A percentile compares a stretch with the other conserved stretches of the same genome.
phyloP scores from a whole-genome alignment of 2,888 invertebrate genomes.

The Drosophila quasianomalipes region DNA sequence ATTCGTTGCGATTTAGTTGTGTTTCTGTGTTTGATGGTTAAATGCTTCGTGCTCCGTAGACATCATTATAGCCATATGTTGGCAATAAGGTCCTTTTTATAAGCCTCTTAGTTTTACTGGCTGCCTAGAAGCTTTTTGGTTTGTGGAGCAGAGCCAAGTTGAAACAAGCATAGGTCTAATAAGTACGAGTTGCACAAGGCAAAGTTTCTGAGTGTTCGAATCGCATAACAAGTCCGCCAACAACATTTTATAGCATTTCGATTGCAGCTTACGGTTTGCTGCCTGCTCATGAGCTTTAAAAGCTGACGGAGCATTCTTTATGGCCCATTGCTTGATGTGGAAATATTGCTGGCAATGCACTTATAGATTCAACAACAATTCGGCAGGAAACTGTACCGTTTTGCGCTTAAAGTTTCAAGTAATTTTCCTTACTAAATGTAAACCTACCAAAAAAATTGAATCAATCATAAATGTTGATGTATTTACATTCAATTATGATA shows the following conservation, averaged over 20 bases:
- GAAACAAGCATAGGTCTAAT: constrained; percentile 20
- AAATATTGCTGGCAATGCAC: constrained; percentile 40
- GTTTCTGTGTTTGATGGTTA: not conserved
- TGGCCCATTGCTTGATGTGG: constrained; percentile 57
- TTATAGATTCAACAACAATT: not conserved
- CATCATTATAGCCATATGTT: constrained; percentile 18
- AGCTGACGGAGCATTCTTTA: constrained; percentile 55
- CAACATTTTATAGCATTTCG: constrained; percentile 35
- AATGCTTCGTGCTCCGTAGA: not conserved
- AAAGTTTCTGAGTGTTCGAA: constrained; percentile 51
- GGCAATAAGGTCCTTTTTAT: constrained; percentile 8
- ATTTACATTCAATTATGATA: not conserved
- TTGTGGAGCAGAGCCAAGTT: constrained; percentile 40
- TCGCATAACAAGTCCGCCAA: constrained; percentile 2
- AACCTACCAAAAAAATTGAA: not conserved
- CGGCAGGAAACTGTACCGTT: not conserved
- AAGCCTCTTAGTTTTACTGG: constrained; percentile 3
- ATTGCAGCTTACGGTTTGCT: constrained; percentile 51
- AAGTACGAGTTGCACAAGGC: constrained; percentile 53
- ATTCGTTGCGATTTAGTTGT: constrained; percentile 7
- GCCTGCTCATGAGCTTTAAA: constrained; percentile 32
- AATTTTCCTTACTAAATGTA: too few species aligned
- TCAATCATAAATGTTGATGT: not conserved
- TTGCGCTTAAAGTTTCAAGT: not conserved
- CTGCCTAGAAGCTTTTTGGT: constrained; percentile 28